Evolutionary conservation across 2,888 invertebrate species (phyloP).

Genomic region (Amblyjoppa fuscipennis): DNA sequence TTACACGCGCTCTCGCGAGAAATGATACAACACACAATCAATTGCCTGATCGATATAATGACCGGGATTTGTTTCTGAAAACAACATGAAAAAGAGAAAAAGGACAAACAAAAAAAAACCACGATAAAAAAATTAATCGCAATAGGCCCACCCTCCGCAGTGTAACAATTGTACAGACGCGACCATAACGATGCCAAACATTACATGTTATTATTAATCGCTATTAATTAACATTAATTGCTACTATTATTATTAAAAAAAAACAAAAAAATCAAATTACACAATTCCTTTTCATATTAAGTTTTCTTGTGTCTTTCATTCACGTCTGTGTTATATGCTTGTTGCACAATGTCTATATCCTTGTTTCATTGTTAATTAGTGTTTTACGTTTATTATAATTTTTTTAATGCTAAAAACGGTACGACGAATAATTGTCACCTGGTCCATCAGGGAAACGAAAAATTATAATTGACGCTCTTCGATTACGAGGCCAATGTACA

Average conservation of each 20-base stretch:
- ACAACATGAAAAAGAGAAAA: neutral
- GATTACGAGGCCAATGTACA: neutral
- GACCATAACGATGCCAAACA: conserved; percentile 83
- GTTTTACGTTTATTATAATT: neutral
- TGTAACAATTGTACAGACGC: conserved; percentile 80
- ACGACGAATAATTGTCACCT: neutral
- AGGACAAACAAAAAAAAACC: neutral
- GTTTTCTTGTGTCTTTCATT: conserved; percentile 63
- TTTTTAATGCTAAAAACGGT: neutral
- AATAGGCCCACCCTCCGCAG: conserved; percentile 60
- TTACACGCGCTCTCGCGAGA: neutral
- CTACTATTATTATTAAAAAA: conserved; percentile 74
- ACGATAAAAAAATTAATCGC: conserved; percentile 24
- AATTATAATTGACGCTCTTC: neutral
- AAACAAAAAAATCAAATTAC: conserved; percentile 76
- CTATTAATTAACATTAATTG: conserved; percentile 73
- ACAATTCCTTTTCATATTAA: conserved; percentile 74
- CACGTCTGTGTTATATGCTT: conserved; percentile 9
- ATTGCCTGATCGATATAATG: neutral
- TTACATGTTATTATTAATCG: conserved; percentile 80
- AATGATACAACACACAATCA: neutral
- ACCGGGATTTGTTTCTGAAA: conserved; percentile 5
- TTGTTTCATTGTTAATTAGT: conserved; percentile 32
- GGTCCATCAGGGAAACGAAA: neutral
- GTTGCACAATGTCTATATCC: conserved; percentile 29